Evolutionary conservation across 1,140 invertebrate species (phyloP), one percentile per base, ranked within the genome.

Genomic region (Bombus sibiricus): DNA sequence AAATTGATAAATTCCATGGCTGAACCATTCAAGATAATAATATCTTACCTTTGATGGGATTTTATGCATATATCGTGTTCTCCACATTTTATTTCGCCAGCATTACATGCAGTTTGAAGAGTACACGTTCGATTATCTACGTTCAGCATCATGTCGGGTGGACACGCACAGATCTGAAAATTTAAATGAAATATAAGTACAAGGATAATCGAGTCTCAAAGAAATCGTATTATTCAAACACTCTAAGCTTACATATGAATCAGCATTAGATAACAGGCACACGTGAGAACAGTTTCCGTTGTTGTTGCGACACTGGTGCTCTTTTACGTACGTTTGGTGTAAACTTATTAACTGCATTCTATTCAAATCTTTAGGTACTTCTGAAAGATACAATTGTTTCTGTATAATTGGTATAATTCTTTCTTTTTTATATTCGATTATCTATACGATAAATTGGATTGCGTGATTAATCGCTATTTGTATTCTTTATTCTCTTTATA

Each of bases 251-350:
- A 93, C 89, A 37, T 75, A 73, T 12, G 75, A 75, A 84, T n/a
- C 59, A 77, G 69, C 78, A 89, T 85, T 71, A 10, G 95, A 95
- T 22, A 96, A 96, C 28, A 97, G 93, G 90, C 98, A 98, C 22
- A 97, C 92, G 92, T 98, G 97, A 28, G 97, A 96, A 91, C 98
- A 98, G 25, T 96, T 96, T 39, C 97, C 97, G 89, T 97, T 97
- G 34, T 96, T 93, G 32, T 93, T 92, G 59, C 95, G 95, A 91
- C 97, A 98, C 0, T 96, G 95, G 92, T 97, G 97, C 8, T 93
- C 88, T 83, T 92, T 32, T 90, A 83, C 64, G 86, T 93, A 64
- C 93, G 93, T 72, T 28, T 86, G 82, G 53, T 90, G 81, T 79
- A 92, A 84, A 85, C 93, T 84, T 66, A 91, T 81, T 15, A 96